phyloP scores from a whole-genome alignment of 1,140 invertebrate species.

The Sarcophaga peregrina region DNA sequence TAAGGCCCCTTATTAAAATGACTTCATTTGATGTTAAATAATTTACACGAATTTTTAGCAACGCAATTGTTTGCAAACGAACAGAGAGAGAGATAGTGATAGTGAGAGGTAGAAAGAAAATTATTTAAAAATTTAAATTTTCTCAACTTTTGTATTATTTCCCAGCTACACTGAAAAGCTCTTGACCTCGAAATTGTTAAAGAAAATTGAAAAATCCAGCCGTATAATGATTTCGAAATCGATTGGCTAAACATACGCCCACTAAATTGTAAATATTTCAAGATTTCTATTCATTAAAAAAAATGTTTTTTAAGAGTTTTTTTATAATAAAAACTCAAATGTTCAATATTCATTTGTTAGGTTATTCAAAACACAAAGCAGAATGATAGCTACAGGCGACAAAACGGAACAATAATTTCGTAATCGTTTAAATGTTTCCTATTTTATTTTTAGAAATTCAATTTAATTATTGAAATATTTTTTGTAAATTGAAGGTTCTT shows the following conservation, averaged over 20 bases:
- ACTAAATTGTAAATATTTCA: neutral
- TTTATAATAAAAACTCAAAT: too few species aligned
- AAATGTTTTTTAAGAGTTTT: neutral
- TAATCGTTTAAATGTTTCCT: too few species aligned
- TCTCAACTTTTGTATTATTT: neutral
- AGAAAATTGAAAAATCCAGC: neutral
- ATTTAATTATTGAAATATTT: too few species aligned
- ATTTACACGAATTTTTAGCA: neutral
- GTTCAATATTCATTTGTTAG: too few species aligned
- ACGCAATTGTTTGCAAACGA: neutral
- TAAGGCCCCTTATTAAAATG: too few species aligned
- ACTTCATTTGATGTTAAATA: too few species aligned
- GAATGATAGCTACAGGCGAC: neutral
- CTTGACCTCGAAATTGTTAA: constrained; percentile 13
- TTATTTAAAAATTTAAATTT: neutral
- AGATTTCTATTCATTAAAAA: neutral
- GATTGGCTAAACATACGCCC: neutral
- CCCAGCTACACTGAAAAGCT: neutral
- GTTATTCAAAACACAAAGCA: too few species aligned
- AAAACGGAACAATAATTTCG: too few species aligned
- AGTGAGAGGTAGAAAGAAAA: neutral
- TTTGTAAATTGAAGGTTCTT: too few species aligned
- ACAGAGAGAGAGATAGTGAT: neutral
- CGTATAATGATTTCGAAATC: neutral
- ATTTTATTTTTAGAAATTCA: too few species aligned